These are phyloP conservation scores for Arnoldichthys spilopterus DNA, from an alignment of 2,797 vertebrate genomes.

Conservation along the genomic window DNA sequence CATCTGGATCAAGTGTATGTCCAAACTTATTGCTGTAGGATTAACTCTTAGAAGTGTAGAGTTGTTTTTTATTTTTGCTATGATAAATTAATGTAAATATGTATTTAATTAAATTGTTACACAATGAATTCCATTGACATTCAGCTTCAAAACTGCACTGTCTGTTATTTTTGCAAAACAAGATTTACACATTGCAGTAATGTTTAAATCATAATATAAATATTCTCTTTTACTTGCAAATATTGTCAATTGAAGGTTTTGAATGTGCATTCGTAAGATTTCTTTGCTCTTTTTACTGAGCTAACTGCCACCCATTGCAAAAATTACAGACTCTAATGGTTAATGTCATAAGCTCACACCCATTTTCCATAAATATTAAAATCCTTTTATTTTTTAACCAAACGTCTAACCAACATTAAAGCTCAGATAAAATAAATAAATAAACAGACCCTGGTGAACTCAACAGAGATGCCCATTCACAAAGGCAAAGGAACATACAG, in stretches of 20 bases:
- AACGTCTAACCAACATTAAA: neutral
- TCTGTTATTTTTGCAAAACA: neutral
- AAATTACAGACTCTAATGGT: neutral
- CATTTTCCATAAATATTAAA: neutral
- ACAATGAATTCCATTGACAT: too few species aligned
- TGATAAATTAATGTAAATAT: neutral
- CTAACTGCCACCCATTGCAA: too few species aligned
- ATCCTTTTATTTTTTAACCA: neutral
- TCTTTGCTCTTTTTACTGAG: neutral
- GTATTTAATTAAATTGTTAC: neutral
- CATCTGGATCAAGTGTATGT: neutral
- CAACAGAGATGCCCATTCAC: neutral
- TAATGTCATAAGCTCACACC: neutral
- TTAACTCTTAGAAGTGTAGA: neutral
- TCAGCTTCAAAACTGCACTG: neutral
- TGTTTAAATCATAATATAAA: neutral
- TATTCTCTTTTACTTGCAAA: neutral
- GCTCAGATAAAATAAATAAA: too few species aligned
- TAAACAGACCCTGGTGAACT: too few species aligned
- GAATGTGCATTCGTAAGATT: neutral
- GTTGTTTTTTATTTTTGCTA: neutral
- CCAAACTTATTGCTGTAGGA: neutral
- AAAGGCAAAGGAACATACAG: neutral
- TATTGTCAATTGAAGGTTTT: neutral
- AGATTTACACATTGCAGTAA: neutral